These are phyloP conservation scores for Lates calcarifer DNA, from an alignment of 2,113 vertebrate species.

Conservation along the genomic window DNA sequence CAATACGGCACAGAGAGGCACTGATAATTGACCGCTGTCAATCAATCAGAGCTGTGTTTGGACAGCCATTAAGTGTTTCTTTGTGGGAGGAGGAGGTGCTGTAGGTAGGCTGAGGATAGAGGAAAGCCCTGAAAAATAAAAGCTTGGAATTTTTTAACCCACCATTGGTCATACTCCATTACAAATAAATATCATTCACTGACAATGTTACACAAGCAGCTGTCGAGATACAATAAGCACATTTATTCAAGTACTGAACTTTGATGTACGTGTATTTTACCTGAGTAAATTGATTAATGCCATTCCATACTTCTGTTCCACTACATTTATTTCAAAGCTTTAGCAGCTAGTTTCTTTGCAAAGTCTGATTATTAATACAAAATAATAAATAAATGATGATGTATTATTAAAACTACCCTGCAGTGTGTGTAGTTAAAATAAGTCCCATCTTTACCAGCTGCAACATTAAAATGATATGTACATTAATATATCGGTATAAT, in stretches of 20 bases:
- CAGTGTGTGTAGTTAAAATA: neutral
- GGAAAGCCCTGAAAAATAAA: neutral
- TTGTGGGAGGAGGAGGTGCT: slow-evolving; percentile 18
- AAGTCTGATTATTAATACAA: neutral
- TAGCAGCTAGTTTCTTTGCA: neutral
- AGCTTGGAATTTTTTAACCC: neutral
- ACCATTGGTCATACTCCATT: neutral
- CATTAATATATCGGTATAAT: neutral
- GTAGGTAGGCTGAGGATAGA: slow-evolving; percentile 1
- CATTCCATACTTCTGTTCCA: neutral
- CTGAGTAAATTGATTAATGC: neutral
- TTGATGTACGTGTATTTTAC: neutral
- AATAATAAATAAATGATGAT: neutral
- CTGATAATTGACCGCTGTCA: slow-evolving; percentile 82
- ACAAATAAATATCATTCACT: neutral
- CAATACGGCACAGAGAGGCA: slow-evolving; percentile 75
- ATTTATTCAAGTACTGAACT: neutral
- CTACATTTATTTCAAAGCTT: neutral
- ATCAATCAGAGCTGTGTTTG: slow-evolving; percentile 73
- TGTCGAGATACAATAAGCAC: neutral
- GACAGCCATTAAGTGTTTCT: slow-evolving; percentile 60
- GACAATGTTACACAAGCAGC: neutral
- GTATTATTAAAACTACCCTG: neutral
- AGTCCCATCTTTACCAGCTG: neutral
- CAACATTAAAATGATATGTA: neutral